Evolutionary conservation across 2,888 invertebrate genomes (phyloP).

Genomic region (Pherbina coryleti): DNA sequence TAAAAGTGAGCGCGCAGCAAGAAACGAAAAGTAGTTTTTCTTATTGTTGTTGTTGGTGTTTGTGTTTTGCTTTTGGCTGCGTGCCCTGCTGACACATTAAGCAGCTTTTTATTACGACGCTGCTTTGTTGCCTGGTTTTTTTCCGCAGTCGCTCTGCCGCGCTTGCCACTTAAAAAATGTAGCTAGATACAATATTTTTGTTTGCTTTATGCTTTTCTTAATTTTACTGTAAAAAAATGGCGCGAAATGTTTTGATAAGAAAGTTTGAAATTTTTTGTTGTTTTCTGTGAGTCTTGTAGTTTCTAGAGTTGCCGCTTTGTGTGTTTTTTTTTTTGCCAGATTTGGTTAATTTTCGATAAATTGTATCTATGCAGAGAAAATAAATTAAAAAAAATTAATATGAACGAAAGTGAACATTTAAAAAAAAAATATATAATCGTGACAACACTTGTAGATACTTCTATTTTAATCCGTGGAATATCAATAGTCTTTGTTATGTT

Average conservation of each 20-base stretch:
- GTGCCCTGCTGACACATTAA: slow-evolving; percentile 28
- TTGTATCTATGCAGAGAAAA: not conserved
- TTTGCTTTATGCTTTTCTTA: not conserved
- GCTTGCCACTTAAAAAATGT: not conserved
- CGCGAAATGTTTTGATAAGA: slow-evolving; percentile 19
- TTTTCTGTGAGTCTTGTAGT: slow-evolving; percentile 10
- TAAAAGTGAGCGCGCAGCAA: not conserved
- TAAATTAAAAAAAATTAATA: not conserved
- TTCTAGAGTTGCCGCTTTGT: not conserved
- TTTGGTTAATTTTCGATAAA: too few species aligned
- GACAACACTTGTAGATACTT: not conserved
- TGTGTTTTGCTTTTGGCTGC: not conserved
- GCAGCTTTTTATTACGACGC: slow-evolving; percentile 21
- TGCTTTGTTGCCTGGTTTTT: not conserved
- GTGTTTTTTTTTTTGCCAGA: too few species aligned
- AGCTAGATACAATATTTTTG: slow-evolving; percentile 9
- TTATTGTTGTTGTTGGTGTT: slow-evolving; percentile 9
- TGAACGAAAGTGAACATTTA: not conserved
- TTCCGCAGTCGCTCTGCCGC: not conserved
- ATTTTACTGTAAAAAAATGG: slow-evolving; percentile 1
- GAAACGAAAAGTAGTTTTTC: not conserved
- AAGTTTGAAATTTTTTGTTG: slow-evolving; percentile 14
- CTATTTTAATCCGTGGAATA: too few species aligned
- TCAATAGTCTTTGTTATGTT: too few species aligned
- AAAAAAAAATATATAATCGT: not conserved